Evolutionary conservation across 2,888 invertebrate species (phyloP), one percentile per base, ranked within the genome.

Genomic region (Argynnis bischoffii): DNA sequence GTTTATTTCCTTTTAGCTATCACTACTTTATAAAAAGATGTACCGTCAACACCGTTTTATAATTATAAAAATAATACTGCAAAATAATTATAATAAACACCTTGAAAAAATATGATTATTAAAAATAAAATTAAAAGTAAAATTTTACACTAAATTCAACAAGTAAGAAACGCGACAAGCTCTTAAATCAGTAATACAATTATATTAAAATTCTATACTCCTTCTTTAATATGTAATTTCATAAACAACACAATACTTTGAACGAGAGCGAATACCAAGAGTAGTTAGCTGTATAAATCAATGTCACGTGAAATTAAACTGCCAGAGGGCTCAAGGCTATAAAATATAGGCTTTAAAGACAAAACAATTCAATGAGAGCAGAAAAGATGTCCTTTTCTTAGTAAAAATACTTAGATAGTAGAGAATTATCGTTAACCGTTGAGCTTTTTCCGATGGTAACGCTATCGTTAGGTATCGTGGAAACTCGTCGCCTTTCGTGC

Each of bases 401-500:
- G 60, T 60, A 71, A 69, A 72, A 69, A 69, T 72, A 57, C 60
- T 55, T 48, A 66, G 60, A 66, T 50, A 57, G 67, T 69, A 84
- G 83, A 83, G 82, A 86, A 87, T 86, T 87, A 88, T 86, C 83
- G 84, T 69, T 83, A 82, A 83, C 86, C 86, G 88, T 86, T 90
- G 89, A 89, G 89, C 87, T 89, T 87, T 89, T 85, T 83, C 82
- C 79, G 79, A 78, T 77, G 78, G 73, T 81, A 80, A 81, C 73
- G 69, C 71, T 66, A 64, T 88, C 89, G 90, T 79, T 57, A 69
- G 69, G 75, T 68, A 67, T 86, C 89, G 90, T 72, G 69, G 63
- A 71, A 74, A 67, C 64, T 77, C 79, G 80, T 67, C 71, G 55
- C 69, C 66, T 55, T 67, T 69, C 70, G 75, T 64, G 53, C 73